phyloP scores from a whole-genome alignment of 1,140 invertebrate species.

The Diabrotica virgifera region DNA sequence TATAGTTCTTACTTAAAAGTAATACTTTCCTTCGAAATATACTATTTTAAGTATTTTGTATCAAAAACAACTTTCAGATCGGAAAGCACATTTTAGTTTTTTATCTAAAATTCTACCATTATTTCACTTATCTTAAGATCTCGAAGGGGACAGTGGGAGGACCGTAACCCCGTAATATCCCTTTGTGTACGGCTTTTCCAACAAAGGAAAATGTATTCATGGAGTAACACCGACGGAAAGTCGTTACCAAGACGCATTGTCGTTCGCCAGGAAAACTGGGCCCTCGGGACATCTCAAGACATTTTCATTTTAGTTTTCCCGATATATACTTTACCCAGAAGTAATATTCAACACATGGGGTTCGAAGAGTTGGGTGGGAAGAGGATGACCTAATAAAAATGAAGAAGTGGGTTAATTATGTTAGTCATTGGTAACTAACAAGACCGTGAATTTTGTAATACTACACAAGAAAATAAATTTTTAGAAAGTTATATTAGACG shows the following conservation, averaged over 20 bases:
- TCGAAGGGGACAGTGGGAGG: not conserved
- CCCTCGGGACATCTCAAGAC: slow-evolving; percentile 42
- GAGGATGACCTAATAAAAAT: not conserved
- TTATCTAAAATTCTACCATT: not conserved
- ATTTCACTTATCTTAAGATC: not conserved
- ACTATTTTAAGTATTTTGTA: no score
- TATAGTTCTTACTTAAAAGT: no score
- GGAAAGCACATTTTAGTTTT: no score
- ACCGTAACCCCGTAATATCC: not conserved
- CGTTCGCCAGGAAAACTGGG: slow-evolving; percentile 38
- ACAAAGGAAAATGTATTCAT: slow-evolving; percentile 44
- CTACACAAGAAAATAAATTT: no score
- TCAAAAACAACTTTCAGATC: no score
- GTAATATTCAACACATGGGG: slow-evolving; percentile 26
- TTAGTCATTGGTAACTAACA: not conserved
- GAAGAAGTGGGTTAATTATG: not conserved
- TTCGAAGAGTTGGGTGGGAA: not conserved
- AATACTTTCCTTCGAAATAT: no score
- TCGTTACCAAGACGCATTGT: slow-evolving; percentile 46
- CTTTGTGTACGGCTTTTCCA: not conserved
- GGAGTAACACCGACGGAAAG: slow-evolving; percentile 43
- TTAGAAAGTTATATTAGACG: no score
- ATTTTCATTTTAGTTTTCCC: slow-evolving; percentile 46
- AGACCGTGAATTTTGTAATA: no score
- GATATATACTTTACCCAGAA: slow-evolving; percentile 32